These are phyloP conservation scores for Siniperca obscura DNA, from an alignment of 2,797 vertebrate genomes.

Conservation along the genomic window DNA sequence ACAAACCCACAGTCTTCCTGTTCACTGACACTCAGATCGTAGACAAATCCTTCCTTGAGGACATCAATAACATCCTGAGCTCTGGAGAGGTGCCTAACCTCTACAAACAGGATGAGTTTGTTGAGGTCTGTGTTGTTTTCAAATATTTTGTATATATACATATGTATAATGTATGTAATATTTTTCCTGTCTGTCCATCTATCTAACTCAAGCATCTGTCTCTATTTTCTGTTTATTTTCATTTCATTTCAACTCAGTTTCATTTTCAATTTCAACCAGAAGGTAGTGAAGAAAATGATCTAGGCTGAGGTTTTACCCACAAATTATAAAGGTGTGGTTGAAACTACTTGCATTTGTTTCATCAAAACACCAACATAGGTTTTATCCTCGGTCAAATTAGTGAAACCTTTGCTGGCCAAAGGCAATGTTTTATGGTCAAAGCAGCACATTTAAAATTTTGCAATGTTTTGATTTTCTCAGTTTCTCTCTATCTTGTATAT, in stretches of 20 bases:
- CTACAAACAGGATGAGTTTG: slow-evolving; percentile 91
- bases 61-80: slow-evolving; percentile 93
- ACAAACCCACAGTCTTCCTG: slow-evolving; percentile 90
- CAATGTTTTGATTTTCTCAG: background rate
- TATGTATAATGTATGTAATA: too few species aligned
- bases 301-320: background rate
- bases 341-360: background rate
- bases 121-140: slow-evolving; percentile 82
- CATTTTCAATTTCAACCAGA: background rate
- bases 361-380: background rate
- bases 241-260: too few species aligned
- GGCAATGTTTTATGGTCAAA: background rate
- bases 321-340: background rate
- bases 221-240: background rate
- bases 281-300: too few species aligned
- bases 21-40: slow-evolving; percentile 91
- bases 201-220: background rate
- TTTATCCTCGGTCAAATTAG: background rate
- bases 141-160: background rate
- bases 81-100: slow-evolving; percentile 93
- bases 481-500: background rate
- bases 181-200: background rate
- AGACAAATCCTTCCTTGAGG: slow-evolving; percentile 90
- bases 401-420: background rate
- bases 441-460: background rate